A percentile compares a stretch with the other conserved stretches of the same genome.
Evolutionary conservation across 2,113 vertebrate genomes (phyloP).

Genomic region (Synodontis membranacea): DNA sequence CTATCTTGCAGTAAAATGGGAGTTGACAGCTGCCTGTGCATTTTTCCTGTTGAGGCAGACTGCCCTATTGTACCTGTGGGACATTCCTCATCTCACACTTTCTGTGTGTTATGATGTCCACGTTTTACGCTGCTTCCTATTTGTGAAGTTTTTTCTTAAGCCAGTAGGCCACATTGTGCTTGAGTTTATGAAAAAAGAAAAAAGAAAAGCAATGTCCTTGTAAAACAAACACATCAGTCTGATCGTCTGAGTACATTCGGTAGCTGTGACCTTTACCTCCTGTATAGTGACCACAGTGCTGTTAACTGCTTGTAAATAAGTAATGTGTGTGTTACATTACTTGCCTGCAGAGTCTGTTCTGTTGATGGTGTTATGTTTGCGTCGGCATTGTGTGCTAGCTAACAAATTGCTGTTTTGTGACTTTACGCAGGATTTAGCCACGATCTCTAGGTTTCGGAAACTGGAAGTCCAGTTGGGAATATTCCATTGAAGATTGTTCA

Average conservation of each 20-base stretch:
- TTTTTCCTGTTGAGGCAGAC: background rate
- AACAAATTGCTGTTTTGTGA: background rate
- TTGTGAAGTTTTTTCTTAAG: background rate
- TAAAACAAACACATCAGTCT: background rate
- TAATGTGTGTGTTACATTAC: conserved; percentile 27
- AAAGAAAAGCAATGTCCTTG: background rate
- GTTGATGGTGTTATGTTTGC: background rate
- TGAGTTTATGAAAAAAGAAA: background rate
- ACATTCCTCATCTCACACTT: background rate
- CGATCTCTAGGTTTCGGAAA: background rate
- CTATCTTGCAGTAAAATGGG: conserved; percentile 4
- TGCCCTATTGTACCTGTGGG: conserved; percentile 18
- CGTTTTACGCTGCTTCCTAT: background rate
- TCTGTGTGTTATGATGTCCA: background rate
- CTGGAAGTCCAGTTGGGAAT: background rate
- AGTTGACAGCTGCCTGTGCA: background rate
- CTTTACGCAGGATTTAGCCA: background rate
- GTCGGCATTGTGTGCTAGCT: background rate
- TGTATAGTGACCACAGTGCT: background rate
- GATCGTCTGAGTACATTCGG: conserved; percentile 8
- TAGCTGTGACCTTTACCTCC: conserved; percentile 2
- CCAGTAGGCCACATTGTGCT: background rate
- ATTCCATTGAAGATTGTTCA: background rate
- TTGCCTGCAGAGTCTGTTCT: background rate
- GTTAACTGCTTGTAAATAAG: conserved; percentile 22